Evolutionary conservation across 2,113 vertebrate species (phyloP), one percentile per base, ranked within the genome.

Genomic region (Phocoena sinus): DNA sequence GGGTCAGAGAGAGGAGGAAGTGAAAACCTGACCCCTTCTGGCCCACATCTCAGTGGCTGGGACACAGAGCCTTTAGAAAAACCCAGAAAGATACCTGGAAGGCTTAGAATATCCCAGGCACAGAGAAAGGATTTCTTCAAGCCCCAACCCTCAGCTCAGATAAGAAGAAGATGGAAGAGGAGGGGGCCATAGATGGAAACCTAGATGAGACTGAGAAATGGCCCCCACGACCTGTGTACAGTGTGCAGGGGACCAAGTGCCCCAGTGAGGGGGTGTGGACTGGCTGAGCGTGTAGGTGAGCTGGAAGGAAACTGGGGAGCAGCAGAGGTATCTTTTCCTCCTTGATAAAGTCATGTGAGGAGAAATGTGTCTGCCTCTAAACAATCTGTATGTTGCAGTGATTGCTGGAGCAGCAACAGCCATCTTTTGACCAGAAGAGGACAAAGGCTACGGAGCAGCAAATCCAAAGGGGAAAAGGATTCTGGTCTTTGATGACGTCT

Each of bases 241-340:
- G 6, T 23, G 0, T 8, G 4, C 33, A 4, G 33, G 41, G 58
- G 47, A 3, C 38, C 18, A 1, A 11, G 56, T 0, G 12, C 15
- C 76, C 8, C 26, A 0, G 11, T 0, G 10, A 38, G 25, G 44
- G 85, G 20, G 25, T 33, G 33, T 15, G 60, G 38, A 7, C 1
- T n/a, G 58, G 26, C 65, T 67, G 26, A 38, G 23, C 1, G 0
- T 10, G 14, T 0, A 1, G n/a, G 50, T 8, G 17, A 47, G 33
- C 63, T 41, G 74, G 36, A 56, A 65, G 79, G n/a, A 56, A 26
- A 14, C 18, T 47, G 56, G 1, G 6, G 4, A 26, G 28, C 36
- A 18, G 28, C 36, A 11, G 25, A 38, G 9, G 6, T 60, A 79
- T 60, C 3, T 4, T 33, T 73, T 68, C 50, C 60, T 81, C 67